phyloP scores from a whole-genome alignment of 2,797 vertebrate genomes.

The Furcifer pardalis region DNA sequence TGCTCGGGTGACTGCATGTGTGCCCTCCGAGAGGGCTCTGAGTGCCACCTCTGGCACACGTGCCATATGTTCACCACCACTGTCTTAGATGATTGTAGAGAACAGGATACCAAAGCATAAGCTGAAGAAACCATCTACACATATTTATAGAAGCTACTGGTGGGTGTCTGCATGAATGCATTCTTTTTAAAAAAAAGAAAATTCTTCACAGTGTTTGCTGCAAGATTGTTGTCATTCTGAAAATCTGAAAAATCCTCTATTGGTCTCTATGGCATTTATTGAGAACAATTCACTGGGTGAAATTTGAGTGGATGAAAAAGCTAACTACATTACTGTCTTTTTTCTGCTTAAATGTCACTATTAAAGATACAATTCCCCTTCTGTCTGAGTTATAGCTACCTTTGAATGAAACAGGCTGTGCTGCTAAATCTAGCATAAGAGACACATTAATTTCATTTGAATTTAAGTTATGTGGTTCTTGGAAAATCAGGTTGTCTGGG shows the following conservation, averaged over 20 bases:
- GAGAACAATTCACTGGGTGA: slow-evolving; percentile 35
- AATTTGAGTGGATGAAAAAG: slow-evolving; percentile 30
- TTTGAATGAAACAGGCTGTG: slow-evolving; percentile 12
- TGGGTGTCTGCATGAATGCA: slow-evolving; percentile 7
- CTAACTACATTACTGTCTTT: not conserved
- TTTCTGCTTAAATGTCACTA: not conserved
- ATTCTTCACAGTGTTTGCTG: slow-evolving; percentile 32
- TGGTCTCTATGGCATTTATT: slow-evolving; percentile 6
- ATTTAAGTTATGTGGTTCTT: not conserved
- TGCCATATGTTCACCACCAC: too few species aligned
- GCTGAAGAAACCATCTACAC: not conserved
- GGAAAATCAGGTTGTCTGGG: not conserved
- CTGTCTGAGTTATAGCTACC: slow-evolving; percentile 13
- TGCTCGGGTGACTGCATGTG: too few species aligned
- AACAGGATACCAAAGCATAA: slow-evolving; percentile 7
- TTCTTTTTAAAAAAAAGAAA: not conserved
- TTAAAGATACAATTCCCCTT: slow-evolving; percentile 18
- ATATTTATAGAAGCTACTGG: slow-evolving; percentile 8
- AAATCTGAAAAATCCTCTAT: slow-evolving; percentile 22
- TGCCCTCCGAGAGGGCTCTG: too few species aligned
- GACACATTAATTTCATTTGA: slow-evolving; percentile 4
- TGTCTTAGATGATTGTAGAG: not conserved
- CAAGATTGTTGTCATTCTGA: not conserved
- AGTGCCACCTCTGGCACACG: too few species aligned
- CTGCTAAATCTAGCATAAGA: not conserved